Percentiles rank a stretch among this genome's conserved stretches.
These are phyloP conservation scores for Ypsolopha scabrella DNA, from an alignment of 2,888 invertebrate species.

Conservation along the genomic window DNA sequence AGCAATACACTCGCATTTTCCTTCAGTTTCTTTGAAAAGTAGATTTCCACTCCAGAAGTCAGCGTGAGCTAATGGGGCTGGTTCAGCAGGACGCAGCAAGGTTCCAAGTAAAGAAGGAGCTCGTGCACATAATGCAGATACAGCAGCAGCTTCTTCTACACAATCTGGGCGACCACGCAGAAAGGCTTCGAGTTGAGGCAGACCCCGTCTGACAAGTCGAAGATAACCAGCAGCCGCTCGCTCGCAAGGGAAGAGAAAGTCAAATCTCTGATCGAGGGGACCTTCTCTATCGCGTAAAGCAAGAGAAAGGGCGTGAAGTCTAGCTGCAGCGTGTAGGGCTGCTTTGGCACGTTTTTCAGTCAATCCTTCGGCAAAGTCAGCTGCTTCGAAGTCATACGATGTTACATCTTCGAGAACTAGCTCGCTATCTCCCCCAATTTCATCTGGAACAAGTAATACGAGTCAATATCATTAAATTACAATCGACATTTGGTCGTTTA, in stretches of 20 bases:
- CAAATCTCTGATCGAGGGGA: constrained; percentile 56
- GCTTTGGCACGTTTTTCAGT: constrained; percentile 74
- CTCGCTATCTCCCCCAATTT: constrained; percentile 67
- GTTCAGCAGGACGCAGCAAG: constrained; percentile 78
- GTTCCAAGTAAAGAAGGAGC: constrained; percentile 80
- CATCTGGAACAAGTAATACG: constrained; percentile 33
- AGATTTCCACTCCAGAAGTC: constrained; percentile 89
- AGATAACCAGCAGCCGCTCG: constrained; percentile 85
- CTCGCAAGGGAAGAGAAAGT: constrained; percentile 82
- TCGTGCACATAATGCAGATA: constrained; percentile 75
- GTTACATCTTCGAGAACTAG: constrained; percentile 82
- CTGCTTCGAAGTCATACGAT: constrained; percentile 72
- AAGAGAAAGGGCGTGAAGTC: constrained; percentile 79
- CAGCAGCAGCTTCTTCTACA: constrained; percentile 70
- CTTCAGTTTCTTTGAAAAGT: constrained; percentile 70
- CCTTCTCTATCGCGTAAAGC: constrained; percentile 60
- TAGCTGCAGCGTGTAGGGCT: constrained; percentile 78
- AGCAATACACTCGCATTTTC: constrained; percentile 74
- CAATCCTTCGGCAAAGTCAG: constrained; percentile 78
- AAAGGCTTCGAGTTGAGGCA: constrained; percentile 81
- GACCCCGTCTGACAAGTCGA: constrained; percentile 80
- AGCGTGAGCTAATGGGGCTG: constrained; percentile 83
- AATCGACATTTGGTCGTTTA: too few species aligned
- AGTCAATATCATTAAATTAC: too few species aligned
- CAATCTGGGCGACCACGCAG: constrained; percentile 75